phyloP scores from a whole-genome alignment of 2,888 invertebrate genomes.

The Lasioglossum malachurum region DNA sequence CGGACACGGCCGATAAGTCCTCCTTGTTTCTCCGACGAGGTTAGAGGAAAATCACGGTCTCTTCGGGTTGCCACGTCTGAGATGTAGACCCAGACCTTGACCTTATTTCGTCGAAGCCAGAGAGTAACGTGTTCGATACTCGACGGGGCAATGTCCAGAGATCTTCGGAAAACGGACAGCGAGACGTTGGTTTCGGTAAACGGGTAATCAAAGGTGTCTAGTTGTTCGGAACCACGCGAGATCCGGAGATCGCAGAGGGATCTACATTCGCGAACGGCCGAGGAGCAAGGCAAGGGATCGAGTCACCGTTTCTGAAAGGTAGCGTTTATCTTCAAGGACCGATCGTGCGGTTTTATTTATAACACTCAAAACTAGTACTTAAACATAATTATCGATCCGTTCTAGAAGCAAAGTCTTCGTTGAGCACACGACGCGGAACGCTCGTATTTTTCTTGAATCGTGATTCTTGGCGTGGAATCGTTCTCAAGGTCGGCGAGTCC shows the following conservation, averaged over 20 bases:
- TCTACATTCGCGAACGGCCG: not conserved
- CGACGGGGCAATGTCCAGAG: not conserved
- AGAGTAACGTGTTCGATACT: not conserved
- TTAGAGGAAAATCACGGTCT: not conserved
- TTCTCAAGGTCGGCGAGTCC: constrained; percentile 25
- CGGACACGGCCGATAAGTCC: not conserved
- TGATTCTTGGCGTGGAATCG: not conserved
- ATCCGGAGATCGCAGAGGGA: not conserved
- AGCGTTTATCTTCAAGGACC: not conserved
- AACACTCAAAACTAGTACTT: not conserved
- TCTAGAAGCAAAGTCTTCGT: not conserved
- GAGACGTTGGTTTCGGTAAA: no score
- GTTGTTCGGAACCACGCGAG: not conserved
- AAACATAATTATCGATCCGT: not conserved
- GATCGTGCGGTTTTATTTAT: not conserved
- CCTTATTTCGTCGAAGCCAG: not conserved
- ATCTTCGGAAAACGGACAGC: not conserved
- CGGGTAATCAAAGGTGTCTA: not conserved
- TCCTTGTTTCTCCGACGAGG: not conserved
- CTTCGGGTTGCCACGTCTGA: not conserved
- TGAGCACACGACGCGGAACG: not conserved
- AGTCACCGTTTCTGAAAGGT: not conserved
- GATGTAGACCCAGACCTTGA: not conserved
- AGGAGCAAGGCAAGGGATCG: not conserved
- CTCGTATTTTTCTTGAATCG: not conserved